Evolutionary conservation across 2,113 vertebrate genomes (phyloP).

Genomic region (Heterotis niloticus): DNA sequence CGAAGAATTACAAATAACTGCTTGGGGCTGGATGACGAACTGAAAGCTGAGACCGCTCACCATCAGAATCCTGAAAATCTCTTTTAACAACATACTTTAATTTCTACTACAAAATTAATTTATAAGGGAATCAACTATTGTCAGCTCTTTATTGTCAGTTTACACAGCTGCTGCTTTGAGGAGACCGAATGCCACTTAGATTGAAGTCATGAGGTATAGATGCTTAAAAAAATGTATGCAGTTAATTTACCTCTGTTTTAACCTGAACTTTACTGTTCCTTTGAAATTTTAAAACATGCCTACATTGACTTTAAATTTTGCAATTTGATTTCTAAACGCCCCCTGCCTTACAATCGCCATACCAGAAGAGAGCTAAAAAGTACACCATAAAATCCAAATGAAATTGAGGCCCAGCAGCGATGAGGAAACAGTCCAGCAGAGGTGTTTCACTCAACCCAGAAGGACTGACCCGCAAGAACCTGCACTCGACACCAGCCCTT

Average conservation of each 20-base stretch:
- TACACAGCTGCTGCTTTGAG: background rate
- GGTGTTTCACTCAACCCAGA: slow-evolving; percentile 46
- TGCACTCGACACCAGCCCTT: slow-evolving; percentile 45
- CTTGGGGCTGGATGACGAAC: background rate
- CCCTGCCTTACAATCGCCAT: background rate
- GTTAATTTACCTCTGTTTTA: background rate
- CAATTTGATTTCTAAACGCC: no score
- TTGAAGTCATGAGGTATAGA: background rate
- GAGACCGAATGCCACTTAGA: background rate
- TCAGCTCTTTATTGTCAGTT: background rate
- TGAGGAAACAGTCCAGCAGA: slow-evolving; percentile 40
- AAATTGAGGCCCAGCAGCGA: background rate
- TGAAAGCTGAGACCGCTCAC: background rate
- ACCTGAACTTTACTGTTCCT: slow-evolving; percentile 32
- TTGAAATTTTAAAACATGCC: background rate
- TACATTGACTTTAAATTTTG: background rate
- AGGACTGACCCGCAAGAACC: slow-evolving; percentile 55
- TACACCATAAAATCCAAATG: no score
- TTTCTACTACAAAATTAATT: background rate
- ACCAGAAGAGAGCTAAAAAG: no score
- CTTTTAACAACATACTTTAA: background rate
- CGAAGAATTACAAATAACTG: background rate
- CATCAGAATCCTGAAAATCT: background rate
- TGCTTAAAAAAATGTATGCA: background rate
- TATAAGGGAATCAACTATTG: background rate